Conservation (phyloP, 2,888 invertebrate species). For the Synanthedon vespiformis region DNA sequence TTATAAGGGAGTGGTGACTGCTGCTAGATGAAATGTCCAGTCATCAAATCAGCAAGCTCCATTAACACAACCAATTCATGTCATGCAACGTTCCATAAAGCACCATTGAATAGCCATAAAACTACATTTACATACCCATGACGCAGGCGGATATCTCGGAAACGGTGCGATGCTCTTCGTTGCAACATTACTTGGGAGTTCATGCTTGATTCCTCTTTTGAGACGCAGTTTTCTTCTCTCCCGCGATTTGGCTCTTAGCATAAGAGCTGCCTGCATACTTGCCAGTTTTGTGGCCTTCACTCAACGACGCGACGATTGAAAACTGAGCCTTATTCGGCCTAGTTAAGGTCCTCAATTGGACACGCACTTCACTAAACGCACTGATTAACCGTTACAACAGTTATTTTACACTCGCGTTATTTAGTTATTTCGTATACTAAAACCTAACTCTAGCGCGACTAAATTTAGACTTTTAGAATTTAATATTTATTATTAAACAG, state of each 20-base stretch:
- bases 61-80: neutral
- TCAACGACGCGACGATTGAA: slow-evolving; percentile 30
- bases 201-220: slow-evolving; percentile 79
- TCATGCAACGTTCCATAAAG: neutral
- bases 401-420: slow-evolving; percentile 10
- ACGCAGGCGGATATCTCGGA: slow-evolving; percentile 87
- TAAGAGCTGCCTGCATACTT: slow-evolving; percentile 93
- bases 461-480: slow-evolving; percentile 8
- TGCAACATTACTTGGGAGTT: slow-evolving; percentile 88
- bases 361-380: slow-evolving; percentile 11
- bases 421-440: neutral
- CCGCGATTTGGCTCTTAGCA: slow-evolving; percentile 91
- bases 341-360: slow-evolving; percentile 1
- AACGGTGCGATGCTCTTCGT: slow-evolving; percentile 89
- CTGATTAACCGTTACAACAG: slow-evolving; percentile 6
- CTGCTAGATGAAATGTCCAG: too few species aligned
- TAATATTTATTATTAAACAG: slow-evolving; percentile 11
- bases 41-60: too few species aligned
- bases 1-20: too few species aligned
- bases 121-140: slow-evolving; percentile 70
- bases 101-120: neutral
- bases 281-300: slow-evolving; percentile 66
- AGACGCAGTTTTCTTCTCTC: slow-evolving; percentile 83
- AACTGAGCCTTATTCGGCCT: slow-evolving; percentile 27
- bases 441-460: slow-evolving; percentile 8